These are phyloP conservation scores for Manacus vitellinus DNA, from an alignment of 2,113 vertebrate species.

Conservation along the genomic window DNA sequence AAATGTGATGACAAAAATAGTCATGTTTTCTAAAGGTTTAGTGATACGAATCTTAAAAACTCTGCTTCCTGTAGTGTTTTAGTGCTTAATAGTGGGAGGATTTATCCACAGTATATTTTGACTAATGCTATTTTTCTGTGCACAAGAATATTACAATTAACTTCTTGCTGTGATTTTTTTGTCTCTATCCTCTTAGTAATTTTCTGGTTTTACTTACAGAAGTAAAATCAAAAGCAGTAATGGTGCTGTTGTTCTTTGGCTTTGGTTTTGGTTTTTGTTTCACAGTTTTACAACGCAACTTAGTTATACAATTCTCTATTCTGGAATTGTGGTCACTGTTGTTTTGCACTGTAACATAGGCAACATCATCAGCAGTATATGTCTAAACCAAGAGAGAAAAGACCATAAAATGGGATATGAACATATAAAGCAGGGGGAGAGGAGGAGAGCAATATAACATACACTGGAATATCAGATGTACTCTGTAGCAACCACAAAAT, in stretches of 20 bases:
- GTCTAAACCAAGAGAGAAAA: not conserved
- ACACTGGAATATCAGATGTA: not conserved
- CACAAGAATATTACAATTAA: not conserved
- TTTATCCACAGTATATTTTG: not conserved
- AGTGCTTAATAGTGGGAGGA: conserved; percentile 12
- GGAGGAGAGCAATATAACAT: not conserved
- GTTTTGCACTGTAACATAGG: not conserved
- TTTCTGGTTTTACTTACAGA: not conserved
- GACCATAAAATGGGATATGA: not conserved
- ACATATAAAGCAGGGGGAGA: not conserved
- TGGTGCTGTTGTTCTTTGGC: not conserved
- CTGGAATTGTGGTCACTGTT: not conserved
- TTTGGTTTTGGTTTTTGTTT: not conserved
- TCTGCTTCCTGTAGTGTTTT: not conserved
- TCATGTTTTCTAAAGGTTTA: not conserved
- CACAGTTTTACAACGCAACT: not conserved
- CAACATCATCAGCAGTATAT: not conserved
- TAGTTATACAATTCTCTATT: not conserved
- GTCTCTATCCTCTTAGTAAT: not conserved
- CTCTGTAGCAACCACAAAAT: not conserved
- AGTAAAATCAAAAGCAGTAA: not conserved
- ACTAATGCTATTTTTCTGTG: not conserved
- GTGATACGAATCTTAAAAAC: not conserved
- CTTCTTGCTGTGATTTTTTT: not conserved
- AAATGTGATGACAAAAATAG: not conserved